Evolutionary conservation across 2,888 invertebrate species (phyloP), one percentile per base, ranked within the genome.

Genomic region (Dynastes grantii): DNA sequence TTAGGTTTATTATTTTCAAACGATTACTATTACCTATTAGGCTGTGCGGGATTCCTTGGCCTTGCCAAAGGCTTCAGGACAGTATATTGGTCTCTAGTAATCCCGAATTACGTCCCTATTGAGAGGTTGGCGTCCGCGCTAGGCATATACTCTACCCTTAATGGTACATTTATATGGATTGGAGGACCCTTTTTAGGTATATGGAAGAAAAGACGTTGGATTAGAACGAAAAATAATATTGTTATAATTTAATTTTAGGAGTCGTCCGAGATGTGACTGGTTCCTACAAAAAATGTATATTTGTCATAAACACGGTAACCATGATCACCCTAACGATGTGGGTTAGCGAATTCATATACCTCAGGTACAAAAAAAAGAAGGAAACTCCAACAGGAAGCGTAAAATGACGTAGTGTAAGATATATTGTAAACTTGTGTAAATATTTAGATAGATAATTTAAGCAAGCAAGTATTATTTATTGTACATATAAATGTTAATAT

Each of bases 121-220:
- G 92, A 94, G 76, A 89, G 92, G 82, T 87, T 94, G 29, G 91
- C 94, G 1, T 92, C 92, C 65, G 94, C 94, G 2, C 91, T 92
- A 5, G 93, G 94, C 2, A 92, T 94, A 61, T 94, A 94, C 85
- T 93, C 93, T 91, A 90, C 94, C 80, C 90, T 91, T 79, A 94
- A 94, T 85, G 94, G 94, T 22, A 85, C 93, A 53, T 89, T 92
- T 67, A 90, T 93, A 64, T 87, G 93, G 73, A 88, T 89, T 1
- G 90, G 92, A 80, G 94, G 94, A 84, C 92, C 93, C 67, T 80
- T 93, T 75, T 87, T 94, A 85, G 94, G 94, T 93, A 88, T 93
- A 88, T 87, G 85, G 53, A 68, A 11, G 37, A 9, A 37, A 16
- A 11, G 53, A 45, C 49, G 68, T 76, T 81, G 76, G 32, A 16